Percentiles rank a stretch among this genome's conserved stretches.
phyloP scores from a whole-genome alignment of 30 jellyfish, hydroid and myxozoan species.

The Aurelia sp. region DNA sequence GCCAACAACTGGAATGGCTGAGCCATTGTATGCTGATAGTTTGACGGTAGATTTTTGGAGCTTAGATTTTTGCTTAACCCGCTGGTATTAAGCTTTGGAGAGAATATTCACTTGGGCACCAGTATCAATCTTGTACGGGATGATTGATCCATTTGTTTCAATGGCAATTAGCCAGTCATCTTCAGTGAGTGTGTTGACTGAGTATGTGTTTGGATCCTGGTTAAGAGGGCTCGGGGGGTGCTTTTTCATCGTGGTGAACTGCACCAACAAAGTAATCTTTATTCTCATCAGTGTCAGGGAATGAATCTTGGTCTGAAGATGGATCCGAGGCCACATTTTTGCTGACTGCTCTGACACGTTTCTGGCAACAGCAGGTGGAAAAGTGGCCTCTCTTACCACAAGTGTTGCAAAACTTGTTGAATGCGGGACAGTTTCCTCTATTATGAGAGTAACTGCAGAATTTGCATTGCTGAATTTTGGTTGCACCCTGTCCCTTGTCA shows the following conservation, averaged over 20 bases:
- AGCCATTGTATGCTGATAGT: slow-evolving; percentile 48
- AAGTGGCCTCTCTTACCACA: slow-evolving; percentile 59
- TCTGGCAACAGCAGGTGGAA: slow-evolving; percentile 55
- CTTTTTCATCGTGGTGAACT: slow-evolving; percentile 33
- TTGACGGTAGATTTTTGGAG: neutral
- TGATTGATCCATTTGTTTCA: slow-evolving; percentile 18
- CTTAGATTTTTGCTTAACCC: neutral
- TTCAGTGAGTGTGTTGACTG: slow-evolving; percentile 14
- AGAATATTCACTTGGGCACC: slow-evolving; percentile 67
- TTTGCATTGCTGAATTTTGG: too few relatives aligned
- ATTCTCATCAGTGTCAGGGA: slow-evolving; percentile 33
- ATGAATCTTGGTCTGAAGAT: slow-evolving; percentile 17
- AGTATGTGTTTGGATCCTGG: slow-evolving; percentile 7
- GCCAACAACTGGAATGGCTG: slow-evolving; percentile 14
- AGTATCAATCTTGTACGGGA: slow-evolving; percentile 48
- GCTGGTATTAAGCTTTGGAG: neutral
- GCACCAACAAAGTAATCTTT: slow-evolving; percentile 54
- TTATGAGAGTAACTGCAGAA: too few relatives aligned
- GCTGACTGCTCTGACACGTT: slow-evolving; percentile 34
- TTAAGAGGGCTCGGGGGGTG: neutral
- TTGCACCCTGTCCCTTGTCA: too few relatives aligned
- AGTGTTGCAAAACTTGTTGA: slow-evolving; percentile 35
- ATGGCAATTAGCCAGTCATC: slow-evolving; percentile 16
- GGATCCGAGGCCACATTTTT: slow-evolving; percentile 15
- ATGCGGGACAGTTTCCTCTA: slow-evolving; percentile 59